Base-by-base conservation (phyloP, 2,888 invertebrate species). In the Dermolepida albohirtum region DNA sequence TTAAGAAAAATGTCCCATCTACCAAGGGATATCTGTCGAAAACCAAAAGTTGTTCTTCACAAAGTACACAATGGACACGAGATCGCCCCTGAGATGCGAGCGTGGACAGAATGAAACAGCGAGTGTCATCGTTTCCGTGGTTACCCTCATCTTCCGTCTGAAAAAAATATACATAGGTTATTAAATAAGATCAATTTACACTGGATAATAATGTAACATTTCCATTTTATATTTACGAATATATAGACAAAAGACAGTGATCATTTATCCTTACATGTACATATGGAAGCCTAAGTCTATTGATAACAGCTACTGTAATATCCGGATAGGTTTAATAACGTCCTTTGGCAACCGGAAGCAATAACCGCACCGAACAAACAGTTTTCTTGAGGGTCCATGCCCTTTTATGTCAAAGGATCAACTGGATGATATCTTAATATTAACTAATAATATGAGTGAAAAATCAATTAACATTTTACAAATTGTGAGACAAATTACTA, bases 111-210 rank as follows among this genome's bases (percentile, higher is more conserved):
- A 98, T 95, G 87, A 98, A 98, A 80, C 95, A 93, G 75, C 98
- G 90, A 55, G 96, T 97, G 82, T 98, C 98, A 82, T 98, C 98
- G 85, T 98, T 98, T 78, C 98, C 98, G 83, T 97, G 97, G 85
- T 96, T 96, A 72, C 96, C 97, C 82, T 98, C 98, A 82, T 98
- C 98, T 85, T 98, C 98, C 88, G 98, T 96, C 94, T 96, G 88
- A 55, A 89, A 81, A 14, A 41, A 57, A 57, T 6, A 16, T 10
- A 11, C 17, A 17, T 5, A 47, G 1, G 17, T 16, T 49, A 10
- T 11, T 49, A 22, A 16, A 49, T 11, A 49, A 16, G 49, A 49
- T 5, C 11, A 22, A 22, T 22, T 22, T 22, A 49, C 49, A 22
- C 2, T 49, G n/a, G 11, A 11, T 22, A 11, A 17, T 11, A 16